Percentiles rank a stretch among this genome's conserved stretches.
These are phyloP conservation scores for Loris lydekkerianus DNA, from an alignment of 2,797 vertebrate species.

Conservation along the genomic window DNA sequence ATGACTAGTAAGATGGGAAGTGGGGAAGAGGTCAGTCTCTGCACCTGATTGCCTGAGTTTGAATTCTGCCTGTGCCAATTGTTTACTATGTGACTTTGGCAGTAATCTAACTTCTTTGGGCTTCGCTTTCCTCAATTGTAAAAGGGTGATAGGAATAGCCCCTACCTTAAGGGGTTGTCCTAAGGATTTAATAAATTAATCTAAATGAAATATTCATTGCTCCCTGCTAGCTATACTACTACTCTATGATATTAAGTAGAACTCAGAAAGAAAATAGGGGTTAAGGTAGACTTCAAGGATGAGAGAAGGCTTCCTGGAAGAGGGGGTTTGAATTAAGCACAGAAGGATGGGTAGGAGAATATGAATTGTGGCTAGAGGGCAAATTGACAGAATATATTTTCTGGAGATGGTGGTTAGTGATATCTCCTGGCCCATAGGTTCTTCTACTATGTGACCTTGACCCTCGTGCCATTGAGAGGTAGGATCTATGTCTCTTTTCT, in stretches of 20 bases:
- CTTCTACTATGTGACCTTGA: neutral
- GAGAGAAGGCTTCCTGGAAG: conserved; percentile 46
- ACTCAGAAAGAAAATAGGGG: neutral
- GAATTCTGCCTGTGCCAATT: neutral
- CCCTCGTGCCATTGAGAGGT: neutral
- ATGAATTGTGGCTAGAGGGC: neutral
- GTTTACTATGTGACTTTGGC: neutral
- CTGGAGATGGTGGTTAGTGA: neutral
- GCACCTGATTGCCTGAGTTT: neutral
- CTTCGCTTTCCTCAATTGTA: neutral
- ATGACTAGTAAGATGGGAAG: neutral
- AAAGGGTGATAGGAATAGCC: neutral
- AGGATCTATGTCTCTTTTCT: neutral
- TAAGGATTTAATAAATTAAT: neutral
- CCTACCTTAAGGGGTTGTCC: neutral
- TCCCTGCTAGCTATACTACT: neutral
- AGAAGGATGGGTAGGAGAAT: neutral
- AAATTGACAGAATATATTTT: neutral
- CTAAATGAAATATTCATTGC: neutral
- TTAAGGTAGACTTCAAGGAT: neutral
- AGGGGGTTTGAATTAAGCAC: neutral
- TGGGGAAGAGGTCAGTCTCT: neutral
- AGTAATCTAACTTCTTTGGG: conserved; percentile 4
- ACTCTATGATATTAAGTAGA: neutral
- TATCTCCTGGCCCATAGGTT: neutral